Evolutionary conservation across 2,797 vertebrate genomes (phyloP), one percentile per base, ranked within the genome.

Genomic region (Oceanodroma leucorhoa): DNA sequence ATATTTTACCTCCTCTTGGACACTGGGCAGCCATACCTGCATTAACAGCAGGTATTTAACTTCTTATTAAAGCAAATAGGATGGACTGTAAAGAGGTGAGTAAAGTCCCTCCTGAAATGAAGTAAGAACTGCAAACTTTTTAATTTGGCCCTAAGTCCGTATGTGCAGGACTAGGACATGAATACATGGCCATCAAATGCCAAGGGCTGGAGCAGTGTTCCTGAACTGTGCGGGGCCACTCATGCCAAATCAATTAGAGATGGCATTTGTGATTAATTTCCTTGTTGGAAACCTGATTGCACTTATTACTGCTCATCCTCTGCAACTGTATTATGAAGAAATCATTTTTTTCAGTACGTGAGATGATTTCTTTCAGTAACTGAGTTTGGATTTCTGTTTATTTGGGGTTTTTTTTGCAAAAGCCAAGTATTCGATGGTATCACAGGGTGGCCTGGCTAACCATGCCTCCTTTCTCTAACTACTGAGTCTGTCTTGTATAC

Each of bases 341-440:
- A 27, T 55, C 0, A 0, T 5, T 50, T 90, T 80, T 89, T 86
- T 71, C 34, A n/a, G 26, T 32, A 12, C 1, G 0, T 22, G 3
- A 71, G 82, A 48, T 29, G 0, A 6, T 72, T 54, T 48, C 13
- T 75, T 50, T 45, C 40, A 36, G 54, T 24, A 48, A 9, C 58
- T 30, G 62, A 57, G 36, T 32, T 87, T 36, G 10, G 8, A 60
- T 70, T 71, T 62, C 3, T 72, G 8, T 61, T 82, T 64, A 6
- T 53, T 32, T 29, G 10, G 29, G 26, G 0, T 14, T 58, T 38
- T 38, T 40, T 80, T 54, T 53, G 11, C 41, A 22, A 15, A 92
- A 85, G n/a, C 45, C 36, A 23, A 15, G 9, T 21, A 7, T 69
- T 76, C 34, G 32, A 0, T 53, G n/a, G 5, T 61, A 36, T 78